Percentiles rank a stretch among this genome's conserved stretches.
Conservation (phyloP, 2,888 invertebrate species). For the Megastigmus dorsalis region DNA sequence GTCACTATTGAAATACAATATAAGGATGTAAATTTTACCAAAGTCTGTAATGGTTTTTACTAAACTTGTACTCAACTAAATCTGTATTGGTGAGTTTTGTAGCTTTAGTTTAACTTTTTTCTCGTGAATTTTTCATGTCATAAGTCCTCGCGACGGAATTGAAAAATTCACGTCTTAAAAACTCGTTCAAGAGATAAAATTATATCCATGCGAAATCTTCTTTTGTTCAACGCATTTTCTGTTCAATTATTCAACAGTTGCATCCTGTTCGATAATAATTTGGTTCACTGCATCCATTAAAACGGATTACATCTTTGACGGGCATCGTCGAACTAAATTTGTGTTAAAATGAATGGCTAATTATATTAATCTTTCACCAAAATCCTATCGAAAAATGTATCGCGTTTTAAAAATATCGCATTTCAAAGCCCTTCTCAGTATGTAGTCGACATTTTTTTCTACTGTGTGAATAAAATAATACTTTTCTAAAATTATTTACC, state of each 20-base stretch:
- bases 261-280: conserved; percentile 17
- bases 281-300: conserved; percentile 8
- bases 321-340: not conserved
- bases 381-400: no score
- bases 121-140: not conserved
- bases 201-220: conserved; percentile 20
- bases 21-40: not conserved
- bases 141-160: conserved; percentile 24
- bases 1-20: no score
- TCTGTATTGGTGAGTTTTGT: not conserved
- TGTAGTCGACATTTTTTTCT: no score
- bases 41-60: not conserved
- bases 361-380: not conserved
- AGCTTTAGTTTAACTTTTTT: not conserved
- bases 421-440: no score
- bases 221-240: conserved; percentile 30
- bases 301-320: not conserved
- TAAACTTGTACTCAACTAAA: not conserved
- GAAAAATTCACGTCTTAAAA: conserved; percentile 37
- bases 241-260: conserved; percentile 27
- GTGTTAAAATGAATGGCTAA: not conserved
- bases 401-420: no score
- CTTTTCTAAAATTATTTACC: no score
- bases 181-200: conserved; percentile 33
- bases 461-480: no score